Conservation (phyloP, 2,797 vertebrate genomes). For the Alfaro cultratus region DNA sequence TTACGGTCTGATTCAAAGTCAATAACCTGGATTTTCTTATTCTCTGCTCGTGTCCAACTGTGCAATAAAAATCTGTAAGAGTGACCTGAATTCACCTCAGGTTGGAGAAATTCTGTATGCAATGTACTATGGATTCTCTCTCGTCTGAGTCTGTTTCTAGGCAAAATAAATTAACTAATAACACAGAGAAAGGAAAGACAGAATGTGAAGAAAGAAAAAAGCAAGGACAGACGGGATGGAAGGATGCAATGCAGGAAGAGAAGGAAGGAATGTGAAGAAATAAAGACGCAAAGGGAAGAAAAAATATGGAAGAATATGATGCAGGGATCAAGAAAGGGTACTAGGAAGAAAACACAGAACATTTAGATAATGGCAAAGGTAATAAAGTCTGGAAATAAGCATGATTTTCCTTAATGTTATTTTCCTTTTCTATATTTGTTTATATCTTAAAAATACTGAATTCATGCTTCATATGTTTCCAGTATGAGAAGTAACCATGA, state of each 20-base stretch:
- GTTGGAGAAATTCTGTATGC: background rate
- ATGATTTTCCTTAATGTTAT: background rate
- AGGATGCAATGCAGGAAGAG: background rate
- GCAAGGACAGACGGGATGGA: background rate
- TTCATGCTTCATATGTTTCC: background rate
- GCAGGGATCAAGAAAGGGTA: background rate
- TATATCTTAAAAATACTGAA: background rate
- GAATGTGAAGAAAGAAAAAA: background rate
- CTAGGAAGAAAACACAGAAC: background rate
- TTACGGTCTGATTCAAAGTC: slow-evolving; percentile 2
- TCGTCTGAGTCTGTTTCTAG: background rate
- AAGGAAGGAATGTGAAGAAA: background rate
- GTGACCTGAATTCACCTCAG: background rate
- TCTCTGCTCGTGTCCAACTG: background rate
- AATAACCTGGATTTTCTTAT: background rate
- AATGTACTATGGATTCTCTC: background rate
- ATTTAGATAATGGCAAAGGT: background rate
- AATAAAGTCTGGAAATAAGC: background rate
- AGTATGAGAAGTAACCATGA: background rate
- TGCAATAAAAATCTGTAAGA: background rate
- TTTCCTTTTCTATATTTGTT: background rate
- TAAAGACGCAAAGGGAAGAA: background rate
- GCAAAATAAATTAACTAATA: background rate
- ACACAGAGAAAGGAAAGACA: background rate
- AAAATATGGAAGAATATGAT: background rate